phyloP scores from a whole-genome alignment of 2,888 invertebrate genomes.

The Galeopsomyia nigrocyanea region DNA sequence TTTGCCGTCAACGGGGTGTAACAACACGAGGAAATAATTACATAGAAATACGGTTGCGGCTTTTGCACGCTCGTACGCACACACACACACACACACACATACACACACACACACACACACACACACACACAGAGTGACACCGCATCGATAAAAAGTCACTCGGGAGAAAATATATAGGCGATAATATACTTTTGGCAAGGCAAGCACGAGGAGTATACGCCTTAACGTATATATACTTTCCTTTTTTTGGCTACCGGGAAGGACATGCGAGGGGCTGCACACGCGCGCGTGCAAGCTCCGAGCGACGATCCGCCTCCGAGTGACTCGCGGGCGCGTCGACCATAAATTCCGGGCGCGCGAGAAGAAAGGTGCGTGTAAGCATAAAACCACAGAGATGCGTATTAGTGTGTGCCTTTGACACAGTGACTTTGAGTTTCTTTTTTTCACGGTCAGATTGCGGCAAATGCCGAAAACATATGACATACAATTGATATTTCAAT shows the following conservation, averaged over 20 bases:
- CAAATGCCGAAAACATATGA: too few relatives aligned
- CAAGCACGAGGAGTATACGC: neutral
- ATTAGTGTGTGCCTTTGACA: neutral
- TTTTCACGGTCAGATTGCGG: too few relatives aligned
- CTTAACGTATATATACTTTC: too few relatives aligned
- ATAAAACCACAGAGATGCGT: too few relatives aligned
- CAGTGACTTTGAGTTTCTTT: neutral
- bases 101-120: neutral
- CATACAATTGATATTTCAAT: too few relatives aligned
- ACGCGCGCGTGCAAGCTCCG: constrained; percentile 18
- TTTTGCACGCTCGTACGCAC: too few relatives aligned
- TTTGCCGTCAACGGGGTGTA: constrained; percentile 12
- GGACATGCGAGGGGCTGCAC: constrained; percentile 3
- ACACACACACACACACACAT: neutral
- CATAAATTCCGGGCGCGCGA: constrained; percentile 46
- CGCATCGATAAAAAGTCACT: constrained; percentile 27
- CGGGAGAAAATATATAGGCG: constrained; percentile 4
- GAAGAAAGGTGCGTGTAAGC: constrained; percentile 9
- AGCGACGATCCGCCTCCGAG: constrained; percentile 46
- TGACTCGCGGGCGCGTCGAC: constrained; percentile 45
- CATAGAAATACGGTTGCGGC: constrained; percentile 24
- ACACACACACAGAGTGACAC: neutral
- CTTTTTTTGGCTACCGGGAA: constrained; percentile 35
- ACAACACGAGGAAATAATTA: constrained; percentile 32
- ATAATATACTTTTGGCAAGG: constrained; percentile 13